Evolutionary conservation across 2,888 invertebrate genomes (phyloP).

Genomic region (Euplagia quadripunctaria): DNA sequence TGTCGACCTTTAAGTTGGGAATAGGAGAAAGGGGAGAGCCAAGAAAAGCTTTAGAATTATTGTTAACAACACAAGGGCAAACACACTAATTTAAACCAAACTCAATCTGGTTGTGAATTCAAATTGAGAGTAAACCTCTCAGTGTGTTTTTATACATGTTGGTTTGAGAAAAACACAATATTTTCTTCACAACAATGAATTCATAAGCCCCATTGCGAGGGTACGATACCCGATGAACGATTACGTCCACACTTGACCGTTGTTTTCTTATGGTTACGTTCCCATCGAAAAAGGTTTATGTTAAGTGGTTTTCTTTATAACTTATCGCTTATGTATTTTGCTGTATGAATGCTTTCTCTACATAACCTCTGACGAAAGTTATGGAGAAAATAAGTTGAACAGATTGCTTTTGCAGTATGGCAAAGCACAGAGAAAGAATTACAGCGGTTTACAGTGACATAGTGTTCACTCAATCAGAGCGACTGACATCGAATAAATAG

Average conservation of each 20-base stretch:
- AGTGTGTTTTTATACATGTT: too few relatives aligned
- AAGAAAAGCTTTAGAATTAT: too few relatives aligned
- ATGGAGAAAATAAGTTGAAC: neutral
- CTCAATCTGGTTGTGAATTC: too few relatives aligned
- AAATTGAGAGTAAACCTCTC: too few relatives aligned
- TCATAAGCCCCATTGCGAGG: neutral
- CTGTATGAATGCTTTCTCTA: neutral
- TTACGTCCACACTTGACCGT: conserved; percentile 7
- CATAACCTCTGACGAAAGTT: neutral
- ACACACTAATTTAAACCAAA: too few relatives aligned
- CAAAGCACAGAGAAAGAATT: neutral
- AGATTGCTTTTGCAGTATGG: neutral
- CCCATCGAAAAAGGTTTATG: conserved; percentile 12
- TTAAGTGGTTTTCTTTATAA: conserved; percentile 5
- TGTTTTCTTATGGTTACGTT: conserved; percentile 7
- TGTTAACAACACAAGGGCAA: too few relatives aligned
- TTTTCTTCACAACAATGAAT: neutral
- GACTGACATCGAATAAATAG: too few relatives aligned
- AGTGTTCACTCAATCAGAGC: neutral
- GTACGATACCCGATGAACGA: neutral
- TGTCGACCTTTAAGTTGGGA: too few relatives aligned
- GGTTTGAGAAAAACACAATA: too few relatives aligned
- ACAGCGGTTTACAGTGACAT: neutral
- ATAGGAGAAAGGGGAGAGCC: too few relatives aligned
- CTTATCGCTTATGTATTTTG: neutral